Percentiles rank a stretch among this genome's conserved stretches.
phyloP scores from a whole-genome alignment of 2,888 invertebrate species.

The Lampropteryx suffumata region DNA sequence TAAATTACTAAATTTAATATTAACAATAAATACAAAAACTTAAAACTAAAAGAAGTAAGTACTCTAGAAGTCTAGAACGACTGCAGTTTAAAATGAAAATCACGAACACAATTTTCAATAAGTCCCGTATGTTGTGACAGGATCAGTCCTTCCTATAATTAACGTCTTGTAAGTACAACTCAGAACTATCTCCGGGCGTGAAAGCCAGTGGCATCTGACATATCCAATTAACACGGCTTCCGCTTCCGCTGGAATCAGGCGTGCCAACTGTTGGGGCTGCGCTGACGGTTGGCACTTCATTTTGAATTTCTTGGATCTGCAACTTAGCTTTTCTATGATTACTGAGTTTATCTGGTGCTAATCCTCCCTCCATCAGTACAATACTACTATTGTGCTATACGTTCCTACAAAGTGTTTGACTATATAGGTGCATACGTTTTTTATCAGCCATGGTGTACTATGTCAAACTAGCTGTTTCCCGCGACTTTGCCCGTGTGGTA shows the following conservation, averaged over 20 bases:
- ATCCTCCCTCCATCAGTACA: no score
- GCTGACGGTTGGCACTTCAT: constrained; percentile 47
- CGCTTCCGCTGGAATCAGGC: constrained; percentile 58
- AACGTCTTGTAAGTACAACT: constrained; percentile 70
- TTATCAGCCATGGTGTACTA: no score
- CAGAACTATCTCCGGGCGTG: constrained; percentile 71
- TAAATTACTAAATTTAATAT: no score
- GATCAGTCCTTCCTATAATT: constrained; percentile 60
- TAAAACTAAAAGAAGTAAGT: no score
- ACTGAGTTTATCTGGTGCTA: no score
- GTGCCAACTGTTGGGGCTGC: constrained; percentile 46
- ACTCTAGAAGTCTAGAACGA: no score
- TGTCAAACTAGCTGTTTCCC: no score
- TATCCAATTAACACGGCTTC: constrained; percentile 80
- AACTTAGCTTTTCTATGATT: constrained; percentile 8
- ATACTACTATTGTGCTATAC: no score
- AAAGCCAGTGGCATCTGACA: constrained; percentile 79
- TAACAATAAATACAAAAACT: no score
- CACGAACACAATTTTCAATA: constrained; percentile 19
- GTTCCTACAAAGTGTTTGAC: no score
- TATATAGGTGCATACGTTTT: no score
- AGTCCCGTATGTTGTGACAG: constrained; percentile 25
- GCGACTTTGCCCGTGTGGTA: no score
- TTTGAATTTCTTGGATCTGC: constrained; percentile 23
- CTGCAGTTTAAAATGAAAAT: not conserved